These are phyloP conservation scores for Dicerorhinus sumatrensis DNA, from an alignment of 2,113 vertebrate species.

Conservation along the genomic window DNA sequence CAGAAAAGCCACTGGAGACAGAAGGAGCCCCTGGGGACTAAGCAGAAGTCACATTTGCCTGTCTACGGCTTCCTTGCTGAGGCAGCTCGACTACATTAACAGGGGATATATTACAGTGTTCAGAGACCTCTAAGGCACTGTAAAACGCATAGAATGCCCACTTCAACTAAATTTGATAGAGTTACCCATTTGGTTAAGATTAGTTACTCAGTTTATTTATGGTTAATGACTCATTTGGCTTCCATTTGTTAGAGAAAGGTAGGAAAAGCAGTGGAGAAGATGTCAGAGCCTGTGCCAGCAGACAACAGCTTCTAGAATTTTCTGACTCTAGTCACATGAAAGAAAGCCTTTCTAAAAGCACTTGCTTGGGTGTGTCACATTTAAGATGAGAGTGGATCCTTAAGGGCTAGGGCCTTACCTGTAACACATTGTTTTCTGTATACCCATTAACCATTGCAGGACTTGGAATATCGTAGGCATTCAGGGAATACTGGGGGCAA, in stretches of 20 bases:
- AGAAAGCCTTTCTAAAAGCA: neutral
- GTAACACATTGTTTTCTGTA: neutral
- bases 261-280: neutral
- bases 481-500: neutral
- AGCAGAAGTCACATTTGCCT: slow-evolving; percentile 56
- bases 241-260: slow-evolving; percentile 20
- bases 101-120: slow-evolving; percentile 23
- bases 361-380: neutral
- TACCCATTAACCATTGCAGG: neutral
- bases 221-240: slow-evolving; percentile 55
- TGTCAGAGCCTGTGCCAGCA: neutral
- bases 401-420: neutral
- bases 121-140: neutral
- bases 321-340: neutral
- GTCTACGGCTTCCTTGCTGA: neutral
- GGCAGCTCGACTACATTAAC: slow-evolving; percentile 60
- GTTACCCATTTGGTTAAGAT: slow-evolving; percentile 68
- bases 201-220: slow-evolving; percentile 71
- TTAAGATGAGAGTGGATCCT: neutral
- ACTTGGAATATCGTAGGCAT: neutral
- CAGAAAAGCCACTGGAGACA: slow-evolving; percentile 67
- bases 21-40: slow-evolving; percentile 30
- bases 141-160: slow-evolving; percentile 40
- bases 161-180: slow-evolving; percentile 48
- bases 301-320: neutral